Evolutionary conservation across 2,797 vertebrate genomes (phyloP).

Genomic region (Carapus acus): DNA sequence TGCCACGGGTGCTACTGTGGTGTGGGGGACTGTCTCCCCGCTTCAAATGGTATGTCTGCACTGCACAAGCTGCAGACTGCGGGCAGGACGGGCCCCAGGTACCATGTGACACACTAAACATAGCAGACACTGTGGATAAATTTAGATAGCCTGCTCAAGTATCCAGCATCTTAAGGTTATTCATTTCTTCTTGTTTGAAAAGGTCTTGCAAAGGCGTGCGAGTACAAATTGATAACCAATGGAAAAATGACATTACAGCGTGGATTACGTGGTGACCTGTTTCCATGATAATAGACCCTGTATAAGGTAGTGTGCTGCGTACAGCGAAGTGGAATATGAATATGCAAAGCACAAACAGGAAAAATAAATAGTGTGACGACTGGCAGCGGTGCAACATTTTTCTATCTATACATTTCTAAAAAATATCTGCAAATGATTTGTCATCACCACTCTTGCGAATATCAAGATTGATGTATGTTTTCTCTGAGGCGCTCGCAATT

Average conservation of each 20-base stretch:
- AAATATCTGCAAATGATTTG: too few relatives aligned
- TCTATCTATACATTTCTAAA: too few relatives aligned
- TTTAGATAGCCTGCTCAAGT: constrained; percentile 61
- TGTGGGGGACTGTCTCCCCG: constrained; percentile 39
- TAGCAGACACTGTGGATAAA: constrained; percentile 55
- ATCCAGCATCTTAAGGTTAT: constrained; percentile 54
- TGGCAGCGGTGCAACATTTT: too few relatives aligned
- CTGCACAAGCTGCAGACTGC: constrained; percentile 57
- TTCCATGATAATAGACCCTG: neutral
- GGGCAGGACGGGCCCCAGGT: constrained; percentile 54
- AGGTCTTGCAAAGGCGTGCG: constrained; percentile 16
- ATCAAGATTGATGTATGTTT: too few relatives aligned
- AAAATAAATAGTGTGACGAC: too few relatives aligned
- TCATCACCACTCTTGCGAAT: too few relatives aligned
- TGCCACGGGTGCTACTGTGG: constrained; percentile 47
- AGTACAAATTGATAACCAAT: constrained; percentile 20
- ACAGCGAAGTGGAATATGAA: too few relatives aligned
- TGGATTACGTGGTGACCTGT: neutral
- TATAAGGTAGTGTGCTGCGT: neutral
- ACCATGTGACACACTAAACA: constrained; percentile 59
- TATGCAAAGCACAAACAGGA: too few relatives aligned
- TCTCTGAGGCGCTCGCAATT: constrained; percentile 1
- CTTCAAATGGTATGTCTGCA: constrained; percentile 57
- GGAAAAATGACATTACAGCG: constrained; percentile 3
- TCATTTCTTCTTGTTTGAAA: constrained; percentile 38